phyloP scores from a whole-genome alignment of 1,140 invertebrate species.

The Ceratitis capitata region DNA sequence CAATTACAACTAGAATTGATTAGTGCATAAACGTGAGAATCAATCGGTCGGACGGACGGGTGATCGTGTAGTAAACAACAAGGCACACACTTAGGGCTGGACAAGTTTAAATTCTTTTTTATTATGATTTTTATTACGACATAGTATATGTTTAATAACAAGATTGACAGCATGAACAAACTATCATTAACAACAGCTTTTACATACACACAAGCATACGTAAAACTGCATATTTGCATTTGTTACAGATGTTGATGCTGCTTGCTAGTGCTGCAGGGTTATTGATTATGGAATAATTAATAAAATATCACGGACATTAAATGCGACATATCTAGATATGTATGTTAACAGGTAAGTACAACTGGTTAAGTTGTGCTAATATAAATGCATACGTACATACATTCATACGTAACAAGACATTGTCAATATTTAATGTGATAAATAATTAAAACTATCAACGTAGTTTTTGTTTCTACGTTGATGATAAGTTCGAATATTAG shows the following conservation, averaged over 20 bases:
- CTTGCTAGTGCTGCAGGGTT: background rate
- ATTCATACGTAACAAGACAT: too few species aligned
- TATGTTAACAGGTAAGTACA: background rate
- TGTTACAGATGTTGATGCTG: background rate
- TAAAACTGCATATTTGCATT: background rate
- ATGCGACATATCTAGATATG: too few species aligned
- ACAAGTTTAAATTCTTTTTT: background rate
- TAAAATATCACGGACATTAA: background rate
- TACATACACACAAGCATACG: background rate
- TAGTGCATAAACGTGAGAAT: constrained; percentile 17
- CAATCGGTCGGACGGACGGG: background rate
- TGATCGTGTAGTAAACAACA: background rate
- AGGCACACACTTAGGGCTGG: background rate
- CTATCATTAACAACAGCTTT: background rate
- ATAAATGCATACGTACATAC: too few species aligned
- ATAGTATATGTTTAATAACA: background rate
- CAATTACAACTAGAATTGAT: constrained; percentile 20
- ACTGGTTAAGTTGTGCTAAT: background rate
- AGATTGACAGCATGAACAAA: constrained; percentile 3
- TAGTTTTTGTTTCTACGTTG: too few species aligned
- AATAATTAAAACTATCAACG: too few species aligned
- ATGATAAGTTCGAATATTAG: too few species aligned
- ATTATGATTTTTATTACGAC: background rate
- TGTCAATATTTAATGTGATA: too few species aligned
- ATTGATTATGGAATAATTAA: background rate